phyloP scores from a whole-genome alignment of 2,113 vertebrate species.

The Cololabis saira region DNA sequence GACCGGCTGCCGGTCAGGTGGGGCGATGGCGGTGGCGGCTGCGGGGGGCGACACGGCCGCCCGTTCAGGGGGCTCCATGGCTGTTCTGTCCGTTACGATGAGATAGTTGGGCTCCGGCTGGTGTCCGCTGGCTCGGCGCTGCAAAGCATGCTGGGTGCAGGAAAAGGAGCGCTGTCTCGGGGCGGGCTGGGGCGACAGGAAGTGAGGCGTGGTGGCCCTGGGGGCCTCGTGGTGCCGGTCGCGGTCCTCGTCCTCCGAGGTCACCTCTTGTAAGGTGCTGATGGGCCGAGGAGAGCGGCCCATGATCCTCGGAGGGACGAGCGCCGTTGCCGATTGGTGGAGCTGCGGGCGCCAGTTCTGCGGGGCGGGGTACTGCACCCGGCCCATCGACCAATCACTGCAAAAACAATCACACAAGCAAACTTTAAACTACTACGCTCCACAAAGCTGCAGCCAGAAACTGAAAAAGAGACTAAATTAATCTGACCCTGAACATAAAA shows the following conservation, averaged over 20 bases:
- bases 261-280: slow-evolving; percentile 83
- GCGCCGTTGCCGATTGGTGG: slow-evolving; percentile 80
- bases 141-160: slow-evolving; percentile 83
- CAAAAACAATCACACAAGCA: slow-evolving; percentile 16
- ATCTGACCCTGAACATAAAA: too few relatives aligned
- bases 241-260: slow-evolving; percentile 82
- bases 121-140: slow-evolving; percentile 71
- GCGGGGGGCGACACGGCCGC: slow-evolving; percentile 58
- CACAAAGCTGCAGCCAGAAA: too few relatives aligned
- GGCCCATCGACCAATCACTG: slow-evolving; percentile 78
- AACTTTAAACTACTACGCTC: too few relatives aligned
- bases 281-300: slow-evolving; percentile 80
- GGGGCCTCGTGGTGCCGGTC: slow-evolving; percentile 69
- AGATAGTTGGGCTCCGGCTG: slow-evolving; percentile 74
- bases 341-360: slow-evolving; percentile 79
- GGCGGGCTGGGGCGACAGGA: slow-evolving; percentile 78
- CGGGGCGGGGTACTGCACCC: slow-evolving; percentile 71
- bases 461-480: too few relatives aligned
- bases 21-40: slow-evolving; percentile 19
- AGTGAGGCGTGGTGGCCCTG: slow-evolving; percentile 77
- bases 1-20: slow-evolving; percentile 45
- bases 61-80: slow-evolving; percentile 71
- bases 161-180: slow-evolving; percentile 84
- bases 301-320: slow-evolving; percentile 82
- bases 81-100: slow-evolving; percentile 62